Evolutionary conservation across 2,797 vertebrate species (phyloP).

Genomic region (Coluber constrictor): DNA sequence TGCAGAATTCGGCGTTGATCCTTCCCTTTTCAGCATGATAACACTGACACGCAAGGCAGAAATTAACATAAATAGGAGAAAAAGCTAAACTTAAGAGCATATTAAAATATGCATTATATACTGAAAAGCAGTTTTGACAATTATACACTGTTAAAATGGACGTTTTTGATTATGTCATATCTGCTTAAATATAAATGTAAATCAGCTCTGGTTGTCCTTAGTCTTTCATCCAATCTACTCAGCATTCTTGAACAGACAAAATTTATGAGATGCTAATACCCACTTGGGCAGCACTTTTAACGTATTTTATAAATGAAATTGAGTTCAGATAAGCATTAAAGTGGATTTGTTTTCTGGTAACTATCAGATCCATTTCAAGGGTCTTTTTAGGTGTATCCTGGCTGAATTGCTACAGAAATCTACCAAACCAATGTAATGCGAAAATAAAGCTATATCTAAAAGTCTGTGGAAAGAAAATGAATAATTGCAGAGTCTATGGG

Average conservation of each 20-base stretch:
- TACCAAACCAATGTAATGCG: not conserved
- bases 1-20: not conserved
- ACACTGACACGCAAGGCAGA: not conserved
- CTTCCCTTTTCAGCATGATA: not conserved
- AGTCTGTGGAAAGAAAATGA: not conserved
- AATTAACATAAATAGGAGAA: not conserved
- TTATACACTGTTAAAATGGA: not conserved
- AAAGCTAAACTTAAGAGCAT: not conserved
- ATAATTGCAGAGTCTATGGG: not conserved
- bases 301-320: not conserved
- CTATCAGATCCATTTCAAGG: not conserved
- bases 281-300: not conserved
- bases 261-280: not conserved
- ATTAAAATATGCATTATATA: not conserved
- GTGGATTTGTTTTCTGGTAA: not conserved
- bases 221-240: not conserved
- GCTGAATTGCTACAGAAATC: not conserved
- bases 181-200: not conserved
- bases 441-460: not conserved
- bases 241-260: not conserved
- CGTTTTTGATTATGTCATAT: not conserved
- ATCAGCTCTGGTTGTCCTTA: not conserved
- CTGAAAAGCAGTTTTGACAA: not conserved
- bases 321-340: not conserved
- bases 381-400: not conserved